phyloP scores from a whole-genome alignment of 1,140 invertebrate genomes.

The Bombus haemorrhoidalis region DNA sequence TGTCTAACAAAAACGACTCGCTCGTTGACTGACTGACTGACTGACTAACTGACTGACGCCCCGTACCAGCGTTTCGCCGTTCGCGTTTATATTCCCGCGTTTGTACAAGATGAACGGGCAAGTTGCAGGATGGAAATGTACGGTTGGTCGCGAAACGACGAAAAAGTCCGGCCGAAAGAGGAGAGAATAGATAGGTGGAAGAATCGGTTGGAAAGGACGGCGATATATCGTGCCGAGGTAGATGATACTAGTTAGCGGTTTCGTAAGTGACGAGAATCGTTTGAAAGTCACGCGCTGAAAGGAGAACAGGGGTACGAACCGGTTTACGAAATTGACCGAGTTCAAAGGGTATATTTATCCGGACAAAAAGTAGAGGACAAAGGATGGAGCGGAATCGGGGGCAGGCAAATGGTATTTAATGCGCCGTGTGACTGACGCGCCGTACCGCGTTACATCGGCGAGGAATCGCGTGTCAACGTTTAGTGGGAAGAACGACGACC shows the following conservation, averaged over 20 bases:
- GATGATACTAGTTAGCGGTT: conserved; percentile 25
- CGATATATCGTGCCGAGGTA: neutral
- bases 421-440: neutral
- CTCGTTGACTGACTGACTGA: conserved; percentile 72
- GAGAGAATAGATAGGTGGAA: neutral
- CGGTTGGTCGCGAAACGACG: neutral
- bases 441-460: neutral
- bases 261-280: neutral
- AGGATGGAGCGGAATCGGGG: neutral
- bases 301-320: conserved; percentile 1
- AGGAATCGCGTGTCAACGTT: conserved; percentile 48
- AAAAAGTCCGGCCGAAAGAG: neutral
- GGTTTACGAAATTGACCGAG: conserved; percentile 10
- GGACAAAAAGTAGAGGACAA: conserved; percentile 16
- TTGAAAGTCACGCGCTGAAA: conserved; percentile 8
- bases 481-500: conserved; percentile 2
- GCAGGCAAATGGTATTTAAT: neutral
- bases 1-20: conserved; percentile 36
- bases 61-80: neutral
- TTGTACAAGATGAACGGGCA: no score
- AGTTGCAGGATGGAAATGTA: neutral
- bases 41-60: neutral
- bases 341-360: conserved; percentile 24
- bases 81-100: neutral
- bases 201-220: neutral